Conservation (phyloP, 2,113 vertebrate genomes). For the Gobio gobio region DNA sequence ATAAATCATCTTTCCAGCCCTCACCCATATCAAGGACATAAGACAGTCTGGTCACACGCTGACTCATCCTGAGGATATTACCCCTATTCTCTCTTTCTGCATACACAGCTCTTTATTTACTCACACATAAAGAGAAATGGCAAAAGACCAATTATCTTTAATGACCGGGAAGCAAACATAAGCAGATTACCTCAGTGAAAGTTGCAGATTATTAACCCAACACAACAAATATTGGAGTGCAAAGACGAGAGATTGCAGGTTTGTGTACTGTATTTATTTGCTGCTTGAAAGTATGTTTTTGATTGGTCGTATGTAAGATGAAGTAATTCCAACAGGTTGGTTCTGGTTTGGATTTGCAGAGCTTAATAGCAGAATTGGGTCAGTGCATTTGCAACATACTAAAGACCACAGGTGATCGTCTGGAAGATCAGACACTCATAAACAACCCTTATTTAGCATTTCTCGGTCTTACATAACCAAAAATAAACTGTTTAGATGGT, state of each 20-base stretch:
- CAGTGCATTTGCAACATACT: constrained; percentile 18
- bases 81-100: constrained; percentile 6
- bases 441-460: constrained; percentile 38
- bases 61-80: constrained; percentile 44
- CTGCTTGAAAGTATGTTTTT: constrained; percentile 10
- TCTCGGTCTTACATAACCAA: constrained; percentile 15
- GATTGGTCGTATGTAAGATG: neutral
- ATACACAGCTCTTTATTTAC: constrained; percentile 11
- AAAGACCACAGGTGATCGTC: constrained; percentile 31
- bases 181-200: constrained; percentile 20
- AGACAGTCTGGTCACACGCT: constrained; percentile 23
- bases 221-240: neutral
- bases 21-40: neutral
- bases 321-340: constrained; percentile 12
- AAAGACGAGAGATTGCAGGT: neutral
- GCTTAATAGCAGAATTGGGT: constrained; percentile 45
- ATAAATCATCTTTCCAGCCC: neutral
- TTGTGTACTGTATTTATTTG: constrained; percentile 8
- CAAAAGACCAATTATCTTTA: neutral
- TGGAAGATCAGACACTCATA: constrained; percentile 8
- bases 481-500: neutral
- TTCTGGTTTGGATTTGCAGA: constrained; percentile 48
- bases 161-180: constrained; percentile 6
- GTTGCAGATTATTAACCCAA: neutral
- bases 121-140: neutral